Base-by-base conservation (phyloP, 2,888 invertebrate genomes). In the Limenitis camilla region DNA sequence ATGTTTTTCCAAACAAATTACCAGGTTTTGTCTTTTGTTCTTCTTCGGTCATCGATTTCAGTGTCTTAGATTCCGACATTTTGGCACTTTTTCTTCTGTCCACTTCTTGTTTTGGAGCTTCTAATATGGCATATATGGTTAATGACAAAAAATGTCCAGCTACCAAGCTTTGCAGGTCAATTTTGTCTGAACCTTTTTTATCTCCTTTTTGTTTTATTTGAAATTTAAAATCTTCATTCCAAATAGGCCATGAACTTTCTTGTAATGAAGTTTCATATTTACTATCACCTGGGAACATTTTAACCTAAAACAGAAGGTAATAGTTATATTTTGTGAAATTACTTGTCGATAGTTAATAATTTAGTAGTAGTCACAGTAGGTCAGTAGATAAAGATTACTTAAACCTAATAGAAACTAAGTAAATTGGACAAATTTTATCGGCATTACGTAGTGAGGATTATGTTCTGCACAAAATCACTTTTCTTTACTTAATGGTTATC, bases 141-240 rank as follows among this genome's bases (percentile, higher is more conserved):
- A 92, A 86, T 1, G 92, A 92, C 45, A 92, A 80, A 71, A 93
- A 91, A 73, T 89, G 91, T 0, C 91, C 92, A 45, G 89, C 88
- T n/a, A 92, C 81, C 61, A 89, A 85, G 62, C 88, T 89, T 62
- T 90, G 90, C 58, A 88, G 78, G 65, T 89, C 87, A 55, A 80
- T 77, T 61, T 86, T 82, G 58, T 87, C 87, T 6, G 81, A 64
- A 58, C 85, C 81, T 56, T 79, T 82, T 60, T 84, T 77, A 49
- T 76, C 75, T 61, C 90, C 89, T 70, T 89, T 90, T 55, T 80
- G 89, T 63, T 88, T 88, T 55, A 94, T 66, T 40, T 89, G 89
- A 72, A 94, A 94, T 63, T 89, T 90, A 68, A 94, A 94, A 60
- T 92, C 93, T 78, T 94, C 93, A 71, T 94, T 93, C 89, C 93